Evolutionary conservation across 2,888 invertebrate genomes (phyloP), one percentile per base, ranked within the genome.

Genomic region (Thera britannica): DNA sequence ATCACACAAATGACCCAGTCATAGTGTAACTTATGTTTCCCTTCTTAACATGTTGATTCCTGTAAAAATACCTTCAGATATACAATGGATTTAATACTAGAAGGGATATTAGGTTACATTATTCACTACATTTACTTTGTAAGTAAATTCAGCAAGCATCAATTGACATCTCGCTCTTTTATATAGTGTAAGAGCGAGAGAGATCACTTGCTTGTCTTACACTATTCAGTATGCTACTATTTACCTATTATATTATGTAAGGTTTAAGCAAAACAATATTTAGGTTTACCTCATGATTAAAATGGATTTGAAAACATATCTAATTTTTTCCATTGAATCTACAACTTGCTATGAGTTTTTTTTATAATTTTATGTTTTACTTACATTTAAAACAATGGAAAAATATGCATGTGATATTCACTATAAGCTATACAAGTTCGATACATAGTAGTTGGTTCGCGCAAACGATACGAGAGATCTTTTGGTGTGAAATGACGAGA

Each of bases 321-420:
- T 63, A 60, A 67, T 65, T 69, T 72, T 65, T 69, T 73, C 57
- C 61, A 70, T 58, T 38, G 64, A 62, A 57, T 67, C 67, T 68
- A 70, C 67, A 67, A 59, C 38, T 62, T 59, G 9, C 68, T 65
- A 70, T 69, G 70, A 75, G 72, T 74, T 74, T 75, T 71, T 67
- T 72, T 68, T 68, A 71, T 68, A 62, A 69, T 65, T 71, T 69
- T 70, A 71, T 68, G 55, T 71, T 73, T 64, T 66, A 69, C 64
- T 75, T 73, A 74, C 64, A 68, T 69, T 61, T 61, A 86, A 80
- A 84, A 85, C 84, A 85, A 84, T 92, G 89, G 87, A 91, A 91
- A 90, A 91, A 91, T 90, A 90, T 89, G 87, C 83, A 87, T 88
- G 82, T 85, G 85, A 90, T 86, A 86, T 88, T 80, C 77, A 77